These are phyloP conservation scores for Carassius carassius DNA, from an alignment of 2,113 vertebrate genomes.

Conservation along the genomic window DNA sequence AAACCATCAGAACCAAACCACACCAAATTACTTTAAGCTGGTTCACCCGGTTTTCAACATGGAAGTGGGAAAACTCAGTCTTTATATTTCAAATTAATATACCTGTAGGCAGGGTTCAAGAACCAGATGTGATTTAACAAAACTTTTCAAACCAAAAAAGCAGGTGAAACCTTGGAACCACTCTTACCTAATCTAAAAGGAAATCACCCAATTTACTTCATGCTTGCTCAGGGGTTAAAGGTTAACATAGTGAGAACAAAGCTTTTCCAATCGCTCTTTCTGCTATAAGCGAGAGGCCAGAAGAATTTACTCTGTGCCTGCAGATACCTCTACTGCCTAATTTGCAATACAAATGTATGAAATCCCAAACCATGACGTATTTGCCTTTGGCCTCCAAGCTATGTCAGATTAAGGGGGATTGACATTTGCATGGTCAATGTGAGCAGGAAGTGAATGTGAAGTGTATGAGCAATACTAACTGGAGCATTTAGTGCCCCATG, in stretches of 20 bases:
- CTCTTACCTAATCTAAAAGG: slow-evolving; percentile 37
- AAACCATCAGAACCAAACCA: neutral
- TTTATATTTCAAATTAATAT: neutral
- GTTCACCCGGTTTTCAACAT: neutral
- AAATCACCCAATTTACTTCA: slow-evolving; percentile 55
- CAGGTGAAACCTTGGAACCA: slow-evolving; percentile 58
- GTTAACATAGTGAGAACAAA: slow-evolving; percentile 56
- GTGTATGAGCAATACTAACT: slow-evolving; percentile 9
- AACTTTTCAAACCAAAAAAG: neutral
- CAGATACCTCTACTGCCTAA: slow-evolving; percentile 45
- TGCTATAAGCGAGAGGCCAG: slow-evolving; percentile 1
- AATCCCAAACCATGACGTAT: slow-evolving; percentile 28
- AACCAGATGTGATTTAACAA: neutral
- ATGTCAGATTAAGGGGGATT: neutral
- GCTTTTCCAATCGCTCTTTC: slow-evolving; percentile 6
- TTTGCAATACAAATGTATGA: slow-evolving; percentile 68
- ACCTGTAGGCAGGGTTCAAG: neutral
- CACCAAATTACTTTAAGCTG: neutral
- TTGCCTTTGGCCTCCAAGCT: slow-evolving; percentile 56
- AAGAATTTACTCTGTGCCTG: slow-evolving; percentile 52
- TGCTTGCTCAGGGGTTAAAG: slow-evolving; percentile 50
- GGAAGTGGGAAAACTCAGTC: too few species aligned
- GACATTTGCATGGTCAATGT: slow-evolving; percentile 26
- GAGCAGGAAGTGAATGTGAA: neutral
- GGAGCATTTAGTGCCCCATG: neutral